phyloP scores from a whole-genome alignment of 2,113 vertebrate genomes.

The Chroicocephalus ridibundus region DNA sequence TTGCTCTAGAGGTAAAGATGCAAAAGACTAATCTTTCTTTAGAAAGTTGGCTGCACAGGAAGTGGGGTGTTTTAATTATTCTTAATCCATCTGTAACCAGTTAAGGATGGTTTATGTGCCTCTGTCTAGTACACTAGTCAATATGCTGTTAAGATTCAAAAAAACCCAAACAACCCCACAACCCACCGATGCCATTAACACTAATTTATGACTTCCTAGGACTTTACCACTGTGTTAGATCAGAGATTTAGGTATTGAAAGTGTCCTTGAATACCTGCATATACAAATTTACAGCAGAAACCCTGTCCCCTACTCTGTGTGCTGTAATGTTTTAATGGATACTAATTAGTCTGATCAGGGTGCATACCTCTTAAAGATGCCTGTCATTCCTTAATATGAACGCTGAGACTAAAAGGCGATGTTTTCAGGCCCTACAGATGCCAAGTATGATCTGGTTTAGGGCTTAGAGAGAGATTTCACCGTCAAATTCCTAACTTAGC shows the following conservation, averaged over 20 bases:
- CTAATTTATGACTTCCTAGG: not conserved
- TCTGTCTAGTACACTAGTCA: not conserved
- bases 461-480: not conserved
- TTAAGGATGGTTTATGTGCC: not conserved
- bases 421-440: not conserved
- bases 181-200: not conserved
- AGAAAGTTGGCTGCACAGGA: not conserved
- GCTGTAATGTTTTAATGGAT: not conserved
- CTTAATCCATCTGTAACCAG: not conserved
- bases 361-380: not conserved
- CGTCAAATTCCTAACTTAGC: not conserved
- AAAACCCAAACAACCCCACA: not conserved
- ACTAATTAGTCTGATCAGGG: not conserved
- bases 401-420: not conserved
- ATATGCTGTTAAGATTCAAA: not conserved
- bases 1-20: not conserved
- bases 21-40: not conserved
- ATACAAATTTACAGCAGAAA: not conserved
- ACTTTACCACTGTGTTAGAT: not conserved
- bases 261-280: not conserved
- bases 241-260: not conserved
- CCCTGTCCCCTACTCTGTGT: not conserved
- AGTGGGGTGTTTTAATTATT: not conserved
- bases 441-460: not conserved
- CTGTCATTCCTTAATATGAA: not conserved